These are phyloP conservation scores for Timema podura DNA, from an alignment of 2,888 invertebrate species.

Conservation along the genomic window DNA sequence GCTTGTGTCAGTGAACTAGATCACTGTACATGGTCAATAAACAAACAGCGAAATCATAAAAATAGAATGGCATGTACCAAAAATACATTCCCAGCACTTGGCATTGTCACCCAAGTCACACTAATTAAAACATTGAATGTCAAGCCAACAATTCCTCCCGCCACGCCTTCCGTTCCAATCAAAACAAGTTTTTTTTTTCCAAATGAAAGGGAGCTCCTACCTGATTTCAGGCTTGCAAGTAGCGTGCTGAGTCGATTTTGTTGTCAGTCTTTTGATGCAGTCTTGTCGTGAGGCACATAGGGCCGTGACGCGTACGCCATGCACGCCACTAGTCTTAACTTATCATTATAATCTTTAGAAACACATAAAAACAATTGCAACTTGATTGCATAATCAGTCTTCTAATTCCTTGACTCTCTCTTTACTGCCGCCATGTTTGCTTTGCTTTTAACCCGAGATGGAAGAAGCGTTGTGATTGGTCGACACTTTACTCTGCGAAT, in stretches of 20 bases:
- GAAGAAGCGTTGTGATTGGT: no score
- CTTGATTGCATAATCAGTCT: constrained; percentile 26
- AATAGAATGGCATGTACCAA: no score
- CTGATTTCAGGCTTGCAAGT: constrained; percentile 34
- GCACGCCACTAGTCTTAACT: constrained; percentile 28
- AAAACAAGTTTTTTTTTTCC: constrained; percentile 18
- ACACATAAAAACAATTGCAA: constrained; percentile 24
- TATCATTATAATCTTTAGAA: constrained; percentile 21
- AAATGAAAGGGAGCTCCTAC: constrained; percentile 11
- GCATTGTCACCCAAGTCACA: no score
- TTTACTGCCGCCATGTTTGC: constrained; percentile 25
- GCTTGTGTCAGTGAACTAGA: no score
- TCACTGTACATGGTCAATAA: no score
- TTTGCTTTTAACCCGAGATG: constrained; percentile 3
- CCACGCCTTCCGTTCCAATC: constrained; percentile 24
- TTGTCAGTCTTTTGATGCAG: constrained; percentile 37
- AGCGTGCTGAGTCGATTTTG: constrained; percentile 28
- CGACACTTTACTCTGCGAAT: no score
- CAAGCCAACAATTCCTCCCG: not conserved
- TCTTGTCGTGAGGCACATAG: constrained; percentile 34
- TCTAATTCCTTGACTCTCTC: constrained; percentile 21
- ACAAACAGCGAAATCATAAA: no score
- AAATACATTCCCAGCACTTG: no score
- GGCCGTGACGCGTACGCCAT: constrained; percentile 28
- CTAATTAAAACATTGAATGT: no score